A percentile compares a stretch with the other conserved stretches of the same genome.
These are phyloP conservation scores for Zaprionus africanus DNA, from an alignment of 1,140 invertebrate species.

Conservation along the genomic window DNA sequence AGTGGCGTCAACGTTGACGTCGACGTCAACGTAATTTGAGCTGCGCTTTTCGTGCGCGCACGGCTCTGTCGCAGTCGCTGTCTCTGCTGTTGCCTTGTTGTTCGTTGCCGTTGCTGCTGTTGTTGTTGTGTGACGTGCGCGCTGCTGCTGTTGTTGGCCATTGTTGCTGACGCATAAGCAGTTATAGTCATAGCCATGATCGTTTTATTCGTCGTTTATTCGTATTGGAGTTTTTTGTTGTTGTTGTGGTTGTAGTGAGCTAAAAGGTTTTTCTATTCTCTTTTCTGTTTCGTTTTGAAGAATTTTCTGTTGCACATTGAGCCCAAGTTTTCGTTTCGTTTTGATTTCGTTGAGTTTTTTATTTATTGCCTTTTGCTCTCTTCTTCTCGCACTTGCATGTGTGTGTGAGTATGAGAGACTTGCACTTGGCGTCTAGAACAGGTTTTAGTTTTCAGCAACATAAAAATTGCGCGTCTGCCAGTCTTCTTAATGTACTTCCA, in stretches of 20 bases:
- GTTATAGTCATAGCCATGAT: slow-evolving; percentile 67
- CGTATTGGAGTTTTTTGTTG: slow-evolving; percentile 48
- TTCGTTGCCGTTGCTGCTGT: slow-evolving; percentile 45
- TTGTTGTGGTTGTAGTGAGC: not conserved
- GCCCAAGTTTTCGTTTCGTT: slow-evolving; percentile 38
- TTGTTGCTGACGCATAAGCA: slow-evolving; percentile 70
- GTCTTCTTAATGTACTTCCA: slow-evolving; percentile 56
- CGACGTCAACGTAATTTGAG: slow-evolving; percentile 65
- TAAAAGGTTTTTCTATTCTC: slow-evolving; percentile 46
- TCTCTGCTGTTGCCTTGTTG: slow-evolving; percentile 44
- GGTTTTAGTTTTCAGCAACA: slow-evolving; percentile 59
- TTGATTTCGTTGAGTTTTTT: slow-evolving; percentile 39
- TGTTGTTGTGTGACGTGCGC: slow-evolving; percentile 52
- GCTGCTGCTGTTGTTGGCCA: slow-evolving; percentile 38
- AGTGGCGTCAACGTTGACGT: slow-evolving; percentile 49
- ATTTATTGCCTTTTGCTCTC: slow-evolving; percentile 37
- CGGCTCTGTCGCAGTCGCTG: slow-evolving; percentile 58
- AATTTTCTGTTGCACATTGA: slow-evolving; percentile 41
- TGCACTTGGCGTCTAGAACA: slow-evolving; percentile 74
- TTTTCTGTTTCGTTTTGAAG: slow-evolving; percentile 30
- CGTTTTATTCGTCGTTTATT: slow-evolving; percentile 47
- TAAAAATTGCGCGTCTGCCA: slow-evolving; percentile 39
- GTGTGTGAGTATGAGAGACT: slow-evolving; percentile 36
- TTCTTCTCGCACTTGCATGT: slow-evolving; percentile 15
- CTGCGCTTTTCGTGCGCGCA: slow-evolving; percentile 78